A percentile compares a stretch with the other conserved stretches of the same genome.
Evolutionary conservation across 64 coral and sea anemone genomes (phyloP).

Genomic region (Montipora sp.): DNA sequence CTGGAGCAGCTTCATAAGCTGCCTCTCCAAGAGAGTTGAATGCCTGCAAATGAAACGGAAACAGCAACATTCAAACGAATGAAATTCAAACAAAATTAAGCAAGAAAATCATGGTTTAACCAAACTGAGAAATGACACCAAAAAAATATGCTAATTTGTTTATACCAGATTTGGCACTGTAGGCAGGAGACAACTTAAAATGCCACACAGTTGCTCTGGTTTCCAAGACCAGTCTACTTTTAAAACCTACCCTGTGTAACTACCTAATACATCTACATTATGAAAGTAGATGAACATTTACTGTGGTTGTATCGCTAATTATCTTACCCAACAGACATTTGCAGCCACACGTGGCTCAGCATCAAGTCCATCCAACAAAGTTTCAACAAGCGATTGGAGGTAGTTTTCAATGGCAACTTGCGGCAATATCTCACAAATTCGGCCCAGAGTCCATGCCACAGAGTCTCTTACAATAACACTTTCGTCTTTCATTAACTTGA

Average conservation of each 20-base stretch:
- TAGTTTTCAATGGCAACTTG: constrained; percentile 79
- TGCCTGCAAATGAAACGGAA: constrained; percentile 48
- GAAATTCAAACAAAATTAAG: too few species aligned
- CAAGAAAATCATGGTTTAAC: too few species aligned
- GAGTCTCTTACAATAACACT: constrained; percentile 89
- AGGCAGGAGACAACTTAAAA: too few species aligned
- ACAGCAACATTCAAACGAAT: too few species aligned
- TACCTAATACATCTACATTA: too few species aligned
- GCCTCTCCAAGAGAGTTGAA: constrained; percentile 94
- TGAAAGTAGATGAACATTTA: too few species aligned
- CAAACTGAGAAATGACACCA: too few species aligned
- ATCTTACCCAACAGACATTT: constrained; percentile 97
- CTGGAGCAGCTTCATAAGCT: constrained; percentile 89
- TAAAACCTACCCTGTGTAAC: too few species aligned
- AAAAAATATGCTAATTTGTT: too few species aligned
- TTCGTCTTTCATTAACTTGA: constrained; percentile 69
- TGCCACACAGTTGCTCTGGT: too few species aligned
- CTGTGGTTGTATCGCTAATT: background rate
- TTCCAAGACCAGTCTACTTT: too few species aligned
- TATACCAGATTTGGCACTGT: too few species aligned
- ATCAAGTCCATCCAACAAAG: constrained; percentile 63
- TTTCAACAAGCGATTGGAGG: constrained; percentile 51
- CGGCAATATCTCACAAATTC: constrained; percentile 93
- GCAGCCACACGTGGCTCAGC: constrained; percentile 94
- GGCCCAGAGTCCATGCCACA: constrained; percentile 94